These are phyloP conservation scores for Turritopsis rubra DNA, from an alignment of 30 jellyfish, hydroid and myxozoan species.

Conservation along the genomic window DNA sequence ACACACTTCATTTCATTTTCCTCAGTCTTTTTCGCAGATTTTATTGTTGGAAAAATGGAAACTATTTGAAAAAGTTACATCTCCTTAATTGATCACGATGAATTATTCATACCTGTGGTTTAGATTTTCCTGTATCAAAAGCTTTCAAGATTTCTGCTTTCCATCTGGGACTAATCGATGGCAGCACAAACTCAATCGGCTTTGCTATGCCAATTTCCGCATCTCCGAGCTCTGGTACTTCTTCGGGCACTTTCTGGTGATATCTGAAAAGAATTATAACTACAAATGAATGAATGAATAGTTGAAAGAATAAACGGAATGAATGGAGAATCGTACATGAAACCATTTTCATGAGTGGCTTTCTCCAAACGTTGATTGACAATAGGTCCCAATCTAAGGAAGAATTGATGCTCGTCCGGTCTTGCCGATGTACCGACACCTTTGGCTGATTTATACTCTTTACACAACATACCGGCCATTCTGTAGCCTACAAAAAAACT, in stretches of 20 bases:
- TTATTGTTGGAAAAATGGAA: too few species aligned
- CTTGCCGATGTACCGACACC: slow-evolving; percentile 97
- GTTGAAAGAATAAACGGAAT: background rate
- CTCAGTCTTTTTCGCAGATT: too few species aligned
- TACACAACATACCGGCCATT: slow-evolving; percentile 72
- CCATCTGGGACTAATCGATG: slow-evolving; percentile 85
- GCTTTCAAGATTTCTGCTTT: slow-evolving; percentile 61
- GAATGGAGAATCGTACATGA: slow-evolving; percentile 47
- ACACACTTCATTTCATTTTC: too few species aligned
- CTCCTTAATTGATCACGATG: background rate
- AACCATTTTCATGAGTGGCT: slow-evolving; percentile 78
- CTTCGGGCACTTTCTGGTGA: slow-evolving; percentile 92
- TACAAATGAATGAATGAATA: background rate
- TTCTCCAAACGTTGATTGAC: slow-evolving; percentile 69
- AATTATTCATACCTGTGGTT: slow-evolving; percentile 57
- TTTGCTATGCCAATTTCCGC: slow-evolving; percentile 87
- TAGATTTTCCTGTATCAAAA: slow-evolving; percentile 63
- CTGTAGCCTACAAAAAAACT: slow-evolving; percentile 49
- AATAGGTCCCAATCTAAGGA: slow-evolving; percentile 84
- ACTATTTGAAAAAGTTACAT: background rate
- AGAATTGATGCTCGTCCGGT: slow-evolving; percentile 97
- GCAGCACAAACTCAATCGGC: slow-evolving; percentile 86
- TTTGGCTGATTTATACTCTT: slow-evolving; percentile 76
- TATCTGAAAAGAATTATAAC: slow-evolving; percentile 36
- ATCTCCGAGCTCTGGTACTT: slow-evolving; percentile 76